Conservation (phyloP, 2,888 invertebrate genomes). For the Athalia rosae region DNA sequence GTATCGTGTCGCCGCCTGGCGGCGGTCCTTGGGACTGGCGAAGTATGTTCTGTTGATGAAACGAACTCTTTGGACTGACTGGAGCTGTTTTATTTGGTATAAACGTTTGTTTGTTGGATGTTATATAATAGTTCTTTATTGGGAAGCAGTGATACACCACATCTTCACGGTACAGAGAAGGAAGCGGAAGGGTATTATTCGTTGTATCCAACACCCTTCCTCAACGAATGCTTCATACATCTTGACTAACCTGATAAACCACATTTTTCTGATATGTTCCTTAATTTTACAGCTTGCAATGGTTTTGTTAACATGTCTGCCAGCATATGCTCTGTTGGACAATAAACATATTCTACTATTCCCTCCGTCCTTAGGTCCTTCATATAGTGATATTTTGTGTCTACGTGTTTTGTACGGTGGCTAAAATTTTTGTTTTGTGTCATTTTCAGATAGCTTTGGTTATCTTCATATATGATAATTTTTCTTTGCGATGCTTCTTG, state of each 20-base stretch:
- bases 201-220: slow-evolving; percentile 13
- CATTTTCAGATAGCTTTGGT: slow-evolving; percentile 58
- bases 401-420: slow-evolving; percentile 55
- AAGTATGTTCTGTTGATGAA: too few relatives aligned
- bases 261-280: slow-evolving; percentile 14
- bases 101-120: too few relatives aligned
- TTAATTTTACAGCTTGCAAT: slow-evolving; percentile 50
- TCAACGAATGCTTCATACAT: not conserved
- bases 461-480: slow-evolving; percentile 56
- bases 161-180: too few relatives aligned
- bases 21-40: too few relatives aligned
- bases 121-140: too few relatives aligned
- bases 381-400: slow-evolving; percentile 50
- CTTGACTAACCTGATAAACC: slow-evolving; percentile 1
- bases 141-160: too few relatives aligned
- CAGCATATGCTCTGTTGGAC: slow-evolving; percentile 57
- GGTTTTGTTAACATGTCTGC: slow-evolving; percentile 59
- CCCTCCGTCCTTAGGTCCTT: slow-evolving; percentile 45
- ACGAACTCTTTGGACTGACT: too few relatives aligned
- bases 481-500: slow-evolving; percentile 45
- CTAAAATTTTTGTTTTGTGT: slow-evolving; percentile 53
- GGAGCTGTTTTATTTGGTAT: too few relatives aligned
- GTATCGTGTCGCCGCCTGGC: too few relatives aligned
- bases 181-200: too few relatives aligned
- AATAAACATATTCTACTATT: slow-evolving; percentile 53